Evolutionary conservation across 1,140 invertebrate species (phyloP).

Genomic region (Adoxophyes honmai): DNA sequence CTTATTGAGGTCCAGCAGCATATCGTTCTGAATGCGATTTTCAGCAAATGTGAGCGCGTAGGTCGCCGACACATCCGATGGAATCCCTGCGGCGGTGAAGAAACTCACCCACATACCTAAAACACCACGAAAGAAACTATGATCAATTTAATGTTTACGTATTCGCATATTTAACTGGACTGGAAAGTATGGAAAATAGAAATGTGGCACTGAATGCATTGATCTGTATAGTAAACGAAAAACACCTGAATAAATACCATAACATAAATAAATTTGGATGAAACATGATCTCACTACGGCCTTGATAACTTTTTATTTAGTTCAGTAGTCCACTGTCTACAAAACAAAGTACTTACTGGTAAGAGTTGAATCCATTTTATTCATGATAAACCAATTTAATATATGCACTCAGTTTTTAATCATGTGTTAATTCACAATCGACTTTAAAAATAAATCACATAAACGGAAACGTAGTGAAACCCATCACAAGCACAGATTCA

Average conservation of each 20-base stretch:
- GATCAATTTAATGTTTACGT: too few relatives aligned
- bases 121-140: conserved; percentile 31
- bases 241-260: conserved; percentile 9
- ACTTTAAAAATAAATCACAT: too few relatives aligned
- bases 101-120: conserved; percentile 85
- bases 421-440: too few relatives aligned
- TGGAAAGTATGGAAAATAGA: too few relatives aligned
- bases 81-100: conserved; percentile 88
- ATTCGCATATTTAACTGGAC: too few relatives aligned
- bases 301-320: conserved; percentile 14
- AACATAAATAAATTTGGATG: conserved; percentile 1
- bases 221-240: not conserved
- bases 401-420: too few relatives aligned
- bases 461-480: not conserved
- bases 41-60: conserved; percentile 91
- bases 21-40: conserved; percentile 88
- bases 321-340: conserved; percentile 3
- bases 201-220: not conserved
- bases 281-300: conserved; percentile 8
- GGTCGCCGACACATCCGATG: conserved; percentile 83
- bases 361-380: conserved; percentile 52
- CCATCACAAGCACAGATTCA: not conserved
- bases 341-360: conserved; percentile 36
- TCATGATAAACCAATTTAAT: conserved; percentile 1
- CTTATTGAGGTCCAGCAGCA: conserved; percentile 89